phyloP scores from a whole-genome alignment of 2,797 vertebrate species.

The Knipowitschia caucasica region DNA sequence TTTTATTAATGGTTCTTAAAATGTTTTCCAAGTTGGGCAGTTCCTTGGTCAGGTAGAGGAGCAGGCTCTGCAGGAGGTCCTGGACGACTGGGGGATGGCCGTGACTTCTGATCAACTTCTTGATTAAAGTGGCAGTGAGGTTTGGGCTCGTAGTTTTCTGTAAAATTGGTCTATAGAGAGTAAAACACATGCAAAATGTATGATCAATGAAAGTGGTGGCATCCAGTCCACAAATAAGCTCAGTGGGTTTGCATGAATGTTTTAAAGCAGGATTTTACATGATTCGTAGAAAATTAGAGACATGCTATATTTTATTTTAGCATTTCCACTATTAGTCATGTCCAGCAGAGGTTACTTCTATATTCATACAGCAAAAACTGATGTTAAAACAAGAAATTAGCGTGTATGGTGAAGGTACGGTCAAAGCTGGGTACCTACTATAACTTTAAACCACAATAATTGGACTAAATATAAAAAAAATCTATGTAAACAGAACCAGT shows the following conservation, averaged over 20 bases:
- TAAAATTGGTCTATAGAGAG: conserved; percentile 62
- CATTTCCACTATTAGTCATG: not conserved
- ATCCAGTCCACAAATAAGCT: conserved; percentile 7
- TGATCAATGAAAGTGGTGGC: conserved; percentile 5
- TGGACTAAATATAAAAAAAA: no score
- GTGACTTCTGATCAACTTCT: conserved; percentile 76
- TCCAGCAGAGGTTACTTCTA: not conserved
- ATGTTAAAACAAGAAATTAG: not conserved
- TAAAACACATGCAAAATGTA: conserved; percentile 69
- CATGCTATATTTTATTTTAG: no score
- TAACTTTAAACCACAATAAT: no score
- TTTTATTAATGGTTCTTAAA: conserved; percentile 5
- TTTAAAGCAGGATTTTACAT: not conserved
- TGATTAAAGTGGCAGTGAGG: conserved; percentile 71
- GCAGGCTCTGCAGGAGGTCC: conserved; percentile 82
- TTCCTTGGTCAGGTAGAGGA: conserved; percentile 74
- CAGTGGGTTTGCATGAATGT: not conserved
- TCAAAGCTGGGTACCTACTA: no score
- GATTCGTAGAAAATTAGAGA: not conserved
- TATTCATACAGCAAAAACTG: not conserved
- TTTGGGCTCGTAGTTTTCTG: conserved; percentile 36
- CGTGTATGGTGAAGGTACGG: no score
- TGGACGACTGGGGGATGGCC: conserved; percentile 67
- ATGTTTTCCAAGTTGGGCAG: conserved; percentile 16
- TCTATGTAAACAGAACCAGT: no score